Evolutionary conservation across 2,797 vertebrate species (phyloP).

Genomic region (Scyliorhinus canicula): DNA sequence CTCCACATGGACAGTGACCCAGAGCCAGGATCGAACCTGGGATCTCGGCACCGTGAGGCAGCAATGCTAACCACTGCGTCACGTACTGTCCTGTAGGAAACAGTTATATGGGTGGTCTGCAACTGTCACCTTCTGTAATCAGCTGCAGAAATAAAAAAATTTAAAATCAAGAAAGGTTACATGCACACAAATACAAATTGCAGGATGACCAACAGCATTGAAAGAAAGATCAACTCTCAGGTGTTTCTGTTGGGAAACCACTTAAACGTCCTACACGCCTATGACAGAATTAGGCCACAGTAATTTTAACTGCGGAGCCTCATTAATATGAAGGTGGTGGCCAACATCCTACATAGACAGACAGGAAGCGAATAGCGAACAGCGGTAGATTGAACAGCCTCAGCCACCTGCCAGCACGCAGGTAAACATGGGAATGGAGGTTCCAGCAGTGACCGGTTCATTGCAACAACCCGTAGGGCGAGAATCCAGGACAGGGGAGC

Average conservation of each 20-base stretch:
- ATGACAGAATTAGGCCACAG: neutral
- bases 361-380: no score
- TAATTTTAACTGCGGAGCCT: neutral
- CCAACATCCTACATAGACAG: neutral
- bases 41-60: no score
- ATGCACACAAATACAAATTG: neutral
- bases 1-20: no score
- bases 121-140: neutral
- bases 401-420: no score
- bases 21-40: no score
- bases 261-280: neutral
- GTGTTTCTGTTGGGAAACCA: neutral
- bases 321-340: neutral
- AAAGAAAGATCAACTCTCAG: neutral
- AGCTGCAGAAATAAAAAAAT: neutral
- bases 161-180: no score
- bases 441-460: neutral
- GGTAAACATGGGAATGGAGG: neutral
- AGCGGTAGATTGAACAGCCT: no score
- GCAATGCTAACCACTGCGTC: no score
- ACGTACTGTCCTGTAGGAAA: no score
- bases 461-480: no score
- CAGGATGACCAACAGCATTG: neutral
- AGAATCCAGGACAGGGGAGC: neutral
- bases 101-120: neutral